Conservation (phyloP, 2,113 vertebrate species). For the Corythornis vintsioides region DNA sequence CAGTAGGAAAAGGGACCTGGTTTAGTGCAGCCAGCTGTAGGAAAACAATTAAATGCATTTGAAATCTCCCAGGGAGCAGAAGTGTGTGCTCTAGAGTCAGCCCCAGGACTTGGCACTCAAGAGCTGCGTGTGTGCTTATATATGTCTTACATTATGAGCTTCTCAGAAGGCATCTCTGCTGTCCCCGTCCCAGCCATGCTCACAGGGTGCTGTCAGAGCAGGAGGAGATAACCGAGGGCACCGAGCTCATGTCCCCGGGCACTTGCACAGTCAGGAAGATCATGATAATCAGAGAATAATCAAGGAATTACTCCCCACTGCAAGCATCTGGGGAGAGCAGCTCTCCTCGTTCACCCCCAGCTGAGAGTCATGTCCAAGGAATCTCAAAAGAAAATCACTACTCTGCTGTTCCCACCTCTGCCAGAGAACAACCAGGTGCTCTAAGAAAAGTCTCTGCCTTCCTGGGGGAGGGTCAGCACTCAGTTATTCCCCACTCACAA, state of each 20-base stretch:
- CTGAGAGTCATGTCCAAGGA: not conserved
- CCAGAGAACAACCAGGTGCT: not conserved
- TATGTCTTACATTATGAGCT: not conserved
- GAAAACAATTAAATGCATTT: fast-evolving
- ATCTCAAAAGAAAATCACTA: not conserved
- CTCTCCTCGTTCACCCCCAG: not conserved
- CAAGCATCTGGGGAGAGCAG: not conserved
- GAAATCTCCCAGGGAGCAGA: not conserved
- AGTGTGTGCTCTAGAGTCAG: not conserved
- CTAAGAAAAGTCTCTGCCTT: not conserved
- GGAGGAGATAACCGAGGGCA: not conserved
- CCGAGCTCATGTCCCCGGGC: not conserved
- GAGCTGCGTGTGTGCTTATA: not conserved
- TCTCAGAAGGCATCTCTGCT: not conserved
- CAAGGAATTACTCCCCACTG: not conserved
- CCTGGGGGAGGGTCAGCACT: not conserved
- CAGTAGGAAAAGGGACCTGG: not conserved
- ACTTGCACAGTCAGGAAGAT: not conserved
- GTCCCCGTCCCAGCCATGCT: not conserved
- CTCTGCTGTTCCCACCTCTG: not conserved
- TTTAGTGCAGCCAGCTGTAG: not conserved
- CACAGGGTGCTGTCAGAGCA: not conserved
- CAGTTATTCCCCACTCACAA: not conserved
- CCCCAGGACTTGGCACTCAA: not conserved
- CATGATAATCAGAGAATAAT: not conserved